Conservation (phyloP, 2,113 vertebrate species). For the Oncorhynchus clarkii region DNA sequence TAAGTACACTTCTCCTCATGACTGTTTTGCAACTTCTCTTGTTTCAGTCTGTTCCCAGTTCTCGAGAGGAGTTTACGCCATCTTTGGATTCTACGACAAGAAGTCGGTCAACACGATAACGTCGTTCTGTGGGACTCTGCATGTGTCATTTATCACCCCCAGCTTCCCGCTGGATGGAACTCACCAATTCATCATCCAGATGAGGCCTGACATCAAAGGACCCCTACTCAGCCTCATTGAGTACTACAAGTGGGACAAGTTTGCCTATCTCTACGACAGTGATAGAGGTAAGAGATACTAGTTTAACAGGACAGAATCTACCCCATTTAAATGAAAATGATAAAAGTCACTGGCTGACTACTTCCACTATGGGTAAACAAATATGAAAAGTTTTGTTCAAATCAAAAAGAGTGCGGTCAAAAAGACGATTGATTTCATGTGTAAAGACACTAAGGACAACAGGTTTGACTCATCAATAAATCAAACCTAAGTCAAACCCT, state of each 20-base stretch:
- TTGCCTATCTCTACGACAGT: slow-evolving; percentile 97
- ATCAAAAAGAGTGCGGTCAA: too few species aligned
- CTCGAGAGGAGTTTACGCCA: slow-evolving; percentile 98
- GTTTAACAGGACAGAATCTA: too few species aligned
- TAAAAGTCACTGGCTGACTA: too few species aligned
- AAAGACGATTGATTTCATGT: too few species aligned
- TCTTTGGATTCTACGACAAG: slow-evolving; percentile 99
- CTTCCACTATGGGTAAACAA: too few species aligned
- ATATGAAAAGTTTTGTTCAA: too few species aligned
- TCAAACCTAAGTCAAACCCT: too few species aligned
- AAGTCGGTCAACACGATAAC: slow-evolving; percentile 99
- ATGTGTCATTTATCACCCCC: slow-evolving; percentile 98
- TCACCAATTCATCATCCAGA: slow-evolving; percentile 98
- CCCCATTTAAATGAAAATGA: too few species aligned
- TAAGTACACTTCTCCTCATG: too few species aligned
- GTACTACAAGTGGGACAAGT: slow-evolving; percentile 99
- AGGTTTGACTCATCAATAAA: too few species aligned
- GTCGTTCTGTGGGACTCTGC: slow-evolving; percentile 96
- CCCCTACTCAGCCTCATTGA: slow-evolving; percentile 96
- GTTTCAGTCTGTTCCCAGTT: slow-evolving; percentile 96
- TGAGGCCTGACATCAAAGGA: slow-evolving; percentile 97
- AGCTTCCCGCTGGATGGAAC: slow-evolving; percentile 97
- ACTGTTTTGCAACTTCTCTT: too few species aligned
- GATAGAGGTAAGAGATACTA: slow-evolving; percentile 84
- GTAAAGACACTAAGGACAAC: too few species aligned